Percentiles rank a stretch among this genome's conserved stretches.
Conservation (phyloP, 2,113 vertebrate genomes). For the Gymnogyps californianus region DNA sequence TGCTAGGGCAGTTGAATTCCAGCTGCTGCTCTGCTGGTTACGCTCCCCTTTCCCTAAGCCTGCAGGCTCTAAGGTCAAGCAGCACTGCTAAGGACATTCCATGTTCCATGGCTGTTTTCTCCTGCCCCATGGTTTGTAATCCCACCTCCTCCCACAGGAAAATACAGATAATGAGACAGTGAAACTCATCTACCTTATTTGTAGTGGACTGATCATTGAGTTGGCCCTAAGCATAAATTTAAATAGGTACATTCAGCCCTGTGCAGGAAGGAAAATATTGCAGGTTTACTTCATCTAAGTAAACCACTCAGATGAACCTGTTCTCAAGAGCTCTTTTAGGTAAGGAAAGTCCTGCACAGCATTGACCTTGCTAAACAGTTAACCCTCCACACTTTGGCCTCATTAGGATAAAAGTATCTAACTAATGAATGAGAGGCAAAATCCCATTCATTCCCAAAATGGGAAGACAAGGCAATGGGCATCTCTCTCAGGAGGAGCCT, state of each 20-base stretch:
- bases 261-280: background rate
- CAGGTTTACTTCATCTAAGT: background rate
- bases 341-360: background rate
- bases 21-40: conserved; percentile 38
- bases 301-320: background rate
- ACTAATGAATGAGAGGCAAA: background rate
- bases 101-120: background rate
- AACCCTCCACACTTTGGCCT: background rate
- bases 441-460: background rate
- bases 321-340: background rate
- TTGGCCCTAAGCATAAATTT: background rate
- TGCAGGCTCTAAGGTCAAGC: background rate
- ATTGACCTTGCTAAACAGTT: background rate
- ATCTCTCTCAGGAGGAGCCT: background rate
- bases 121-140: background rate
- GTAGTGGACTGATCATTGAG: background rate
- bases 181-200: background rate
- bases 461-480: background rate
- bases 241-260: background rate
- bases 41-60: background rate
- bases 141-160: background rate
- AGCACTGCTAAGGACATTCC: background rate
- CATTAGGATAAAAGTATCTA: background rate
- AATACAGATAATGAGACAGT: background rate
- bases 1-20: conserved; percentile 32